Percentiles rank a stretch among this genome's conserved stretches.
Evolutionary conservation across 2,113 vertebrate genomes (phyloP).

Genomic region (Anseranas semipalmata): DNA sequence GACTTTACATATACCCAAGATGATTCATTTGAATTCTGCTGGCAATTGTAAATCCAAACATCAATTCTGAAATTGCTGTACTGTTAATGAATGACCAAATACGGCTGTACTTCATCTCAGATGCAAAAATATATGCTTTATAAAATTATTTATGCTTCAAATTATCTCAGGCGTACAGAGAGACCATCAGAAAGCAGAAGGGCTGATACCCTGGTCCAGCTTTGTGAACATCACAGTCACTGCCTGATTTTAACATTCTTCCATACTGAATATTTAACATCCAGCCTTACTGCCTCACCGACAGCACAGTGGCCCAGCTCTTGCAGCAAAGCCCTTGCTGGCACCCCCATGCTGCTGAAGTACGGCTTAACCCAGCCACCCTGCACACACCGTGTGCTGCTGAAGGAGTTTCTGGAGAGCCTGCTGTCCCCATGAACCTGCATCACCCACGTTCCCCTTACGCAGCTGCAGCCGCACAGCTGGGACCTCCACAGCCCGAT

Average conservation of each 20-base stretch:
- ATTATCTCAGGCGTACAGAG: neutral
- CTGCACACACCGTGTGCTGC: accelerated
- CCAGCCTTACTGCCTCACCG: neutral
- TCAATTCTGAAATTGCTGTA: neutral
- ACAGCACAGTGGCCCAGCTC: neutral
- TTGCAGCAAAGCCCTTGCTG: neutral
- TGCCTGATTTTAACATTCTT: neutral
- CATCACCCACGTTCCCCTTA: neutral
- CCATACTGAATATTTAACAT: neutral
- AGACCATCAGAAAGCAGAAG: neutral
- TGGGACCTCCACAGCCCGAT: neutral
- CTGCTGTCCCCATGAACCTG: neutral
- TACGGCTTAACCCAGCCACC: neutral
- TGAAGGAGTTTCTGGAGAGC: neutral
- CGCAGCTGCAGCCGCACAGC: neutral
- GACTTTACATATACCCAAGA: neutral
- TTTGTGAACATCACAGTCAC: neutral
- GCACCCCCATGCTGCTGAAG: neutral
- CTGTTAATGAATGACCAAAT: neutral
- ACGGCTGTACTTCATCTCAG: neutral
- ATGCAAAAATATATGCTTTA: neutral
- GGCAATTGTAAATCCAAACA: neutral
- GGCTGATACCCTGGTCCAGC: neutral
- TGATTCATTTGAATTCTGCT: neutral
- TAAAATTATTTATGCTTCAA: neutral